Evolutionary conservation across 1,140 invertebrate species (phyloP).

Genomic region (Carposina sasakii): DNA sequence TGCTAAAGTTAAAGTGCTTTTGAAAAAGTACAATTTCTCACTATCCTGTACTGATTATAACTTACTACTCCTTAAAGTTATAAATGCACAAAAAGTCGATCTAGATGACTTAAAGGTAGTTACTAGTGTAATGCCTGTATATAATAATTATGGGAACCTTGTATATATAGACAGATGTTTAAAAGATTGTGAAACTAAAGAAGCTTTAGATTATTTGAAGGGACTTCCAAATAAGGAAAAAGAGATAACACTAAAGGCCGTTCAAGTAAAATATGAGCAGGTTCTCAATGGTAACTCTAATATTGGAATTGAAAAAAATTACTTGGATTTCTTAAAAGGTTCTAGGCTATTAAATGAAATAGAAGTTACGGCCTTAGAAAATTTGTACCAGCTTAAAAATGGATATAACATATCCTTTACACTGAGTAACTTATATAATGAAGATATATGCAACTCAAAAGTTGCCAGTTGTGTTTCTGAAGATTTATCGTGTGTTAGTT

Average conservation of each 20-base stretch:
- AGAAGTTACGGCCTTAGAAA: conserved; percentile 46
- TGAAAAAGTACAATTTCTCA: conserved; percentile 64
- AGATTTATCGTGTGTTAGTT: conserved; percentile 28
- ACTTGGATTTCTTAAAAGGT: conserved; percentile 60
- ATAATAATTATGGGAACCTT: conserved; percentile 41
- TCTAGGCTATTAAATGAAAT: conserved; percentile 34
- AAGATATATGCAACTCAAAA: conserved; percentile 27
- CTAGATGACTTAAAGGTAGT: conserved; percentile 52
- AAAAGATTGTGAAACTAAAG: conserved; percentile 46
- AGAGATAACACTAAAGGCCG: conserved; percentile 40
- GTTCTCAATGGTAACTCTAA: conserved; percentile 37
- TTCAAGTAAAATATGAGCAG: conserved; percentile 55
- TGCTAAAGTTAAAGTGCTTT: conserved; percentile 58
- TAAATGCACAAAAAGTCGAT: conserved; percentile 40
- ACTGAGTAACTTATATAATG: conserved; percentile 46
- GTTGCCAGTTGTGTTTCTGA: conserved; percentile 27
- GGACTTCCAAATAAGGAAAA: conserved; percentile 36
- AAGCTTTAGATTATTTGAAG: conserved; percentile 50
- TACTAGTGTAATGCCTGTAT: conserved; percentile 33
- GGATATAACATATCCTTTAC: conserved; percentile 37
- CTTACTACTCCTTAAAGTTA: conserved; percentile 54
- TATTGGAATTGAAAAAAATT: conserved; percentile 47
- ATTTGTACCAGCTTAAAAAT: conserved; percentile 59
- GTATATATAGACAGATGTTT: conserved; percentile 58
- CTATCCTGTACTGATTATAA: conserved; percentile 51